Conservation (phyloP, 2,797 vertebrate species). For the Hipposideros larvatus region DNA sequence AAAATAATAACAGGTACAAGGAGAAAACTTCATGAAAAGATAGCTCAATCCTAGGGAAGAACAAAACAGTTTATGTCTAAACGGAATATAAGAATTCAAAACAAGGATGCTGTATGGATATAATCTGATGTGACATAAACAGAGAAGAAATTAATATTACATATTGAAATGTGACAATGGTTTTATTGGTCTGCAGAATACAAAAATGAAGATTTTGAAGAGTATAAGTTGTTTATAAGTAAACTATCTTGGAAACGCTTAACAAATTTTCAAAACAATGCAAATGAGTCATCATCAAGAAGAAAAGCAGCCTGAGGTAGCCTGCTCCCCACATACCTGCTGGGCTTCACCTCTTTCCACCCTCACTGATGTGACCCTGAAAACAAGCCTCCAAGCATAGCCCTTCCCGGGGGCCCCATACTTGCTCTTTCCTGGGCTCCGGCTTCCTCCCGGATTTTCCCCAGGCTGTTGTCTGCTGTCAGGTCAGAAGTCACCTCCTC, state of each 20-base stretch:
- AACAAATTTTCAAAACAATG: conserved; percentile 17
- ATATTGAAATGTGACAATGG: conserved; percentile 3
- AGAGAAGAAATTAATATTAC: conserved; percentile 39
- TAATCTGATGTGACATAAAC: conserved; percentile 14
- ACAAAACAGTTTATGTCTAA: not conserved
- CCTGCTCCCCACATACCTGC: not conserved
- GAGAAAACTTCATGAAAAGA: conserved; percentile 13
- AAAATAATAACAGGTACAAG: not conserved
- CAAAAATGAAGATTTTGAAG: conserved; percentile 1
- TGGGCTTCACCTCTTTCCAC: not conserved
- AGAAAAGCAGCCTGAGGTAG: not conserved
- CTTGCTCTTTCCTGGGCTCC: not conserved
- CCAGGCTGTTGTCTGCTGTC: not conserved
- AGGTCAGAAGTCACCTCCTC: not conserved
- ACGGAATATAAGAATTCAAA: conserved; percentile 36
- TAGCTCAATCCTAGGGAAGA: not conserved
- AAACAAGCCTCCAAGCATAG: not conserved
- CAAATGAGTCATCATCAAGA: not conserved
- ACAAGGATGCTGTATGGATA: conserved; percentile 12
- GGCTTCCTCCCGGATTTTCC: not conserved
- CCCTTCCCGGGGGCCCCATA: fast-evolving
- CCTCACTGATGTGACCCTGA: not conserved
- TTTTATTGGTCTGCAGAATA: not conserved
- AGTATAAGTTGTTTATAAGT: not conserved
- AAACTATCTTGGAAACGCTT: not conserved